phyloP scores from a whole-genome alignment of 2,888 invertebrate species.

The Phyto melanocephala region DNA sequence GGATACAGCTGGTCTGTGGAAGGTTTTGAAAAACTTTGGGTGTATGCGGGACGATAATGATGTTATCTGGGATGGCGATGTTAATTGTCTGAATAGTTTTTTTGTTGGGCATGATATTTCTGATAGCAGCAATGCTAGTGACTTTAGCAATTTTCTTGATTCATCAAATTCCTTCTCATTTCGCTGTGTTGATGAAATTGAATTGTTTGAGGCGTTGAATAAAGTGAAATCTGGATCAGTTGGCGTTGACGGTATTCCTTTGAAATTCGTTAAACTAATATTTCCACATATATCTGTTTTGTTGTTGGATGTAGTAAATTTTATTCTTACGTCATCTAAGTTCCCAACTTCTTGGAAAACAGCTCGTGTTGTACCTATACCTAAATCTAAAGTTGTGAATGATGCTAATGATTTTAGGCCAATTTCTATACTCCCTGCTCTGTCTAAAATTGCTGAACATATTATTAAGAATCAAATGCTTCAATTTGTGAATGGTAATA shows the following conservation, averaged over 20 bases:
- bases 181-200: not conserved
- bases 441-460: slow-evolving; percentile 11
- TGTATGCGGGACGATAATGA: not conserved
- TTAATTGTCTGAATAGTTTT: not conserved
- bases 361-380: not conserved
- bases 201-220: not conserved
- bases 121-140: too few species aligned
- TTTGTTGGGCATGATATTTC: not conserved
- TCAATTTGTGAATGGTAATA: not conserved
- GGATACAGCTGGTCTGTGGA: not conserved
- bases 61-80: not conserved
- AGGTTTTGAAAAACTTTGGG: not conserved
- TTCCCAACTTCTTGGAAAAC: not conserved
- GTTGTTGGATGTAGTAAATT: not conserved
- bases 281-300: not conserved
- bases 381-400: slow-evolving; percentile 5
- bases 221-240: slow-evolving; percentile 10
- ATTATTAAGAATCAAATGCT: slow-evolving; percentile 13
- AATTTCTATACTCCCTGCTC: not conserved
- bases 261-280: not conserved
- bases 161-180: not conserved
- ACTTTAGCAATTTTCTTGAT: not conserved
- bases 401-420: slow-evolving; percentile 1
- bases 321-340: not conserved
- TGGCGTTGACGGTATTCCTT: not conserved